phyloP scores from a whole-genome alignment of 2,797 vertebrate species.

The Ataeniobius toweri region DNA sequence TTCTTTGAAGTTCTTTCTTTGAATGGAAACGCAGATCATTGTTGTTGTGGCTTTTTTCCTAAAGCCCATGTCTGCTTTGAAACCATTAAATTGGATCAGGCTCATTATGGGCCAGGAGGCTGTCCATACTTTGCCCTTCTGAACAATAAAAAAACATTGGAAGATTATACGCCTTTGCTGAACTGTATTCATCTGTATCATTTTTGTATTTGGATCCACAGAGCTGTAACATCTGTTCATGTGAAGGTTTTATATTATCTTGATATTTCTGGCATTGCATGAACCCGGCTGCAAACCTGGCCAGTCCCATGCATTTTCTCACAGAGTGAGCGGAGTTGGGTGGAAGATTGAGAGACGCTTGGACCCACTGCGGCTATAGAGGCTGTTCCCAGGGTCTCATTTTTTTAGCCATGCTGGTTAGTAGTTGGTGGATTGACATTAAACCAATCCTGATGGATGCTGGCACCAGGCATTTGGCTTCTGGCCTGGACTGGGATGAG shows the following conservation, averaged over 20 bases:
- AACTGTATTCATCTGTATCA: slow-evolving; percentile 35
- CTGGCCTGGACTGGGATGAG: slow-evolving; percentile 12
- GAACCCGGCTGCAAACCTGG: neutral
- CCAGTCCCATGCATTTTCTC: neutral
- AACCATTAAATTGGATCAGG: slow-evolving; percentile 43
- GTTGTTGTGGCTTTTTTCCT: slow-evolving; percentile 53
- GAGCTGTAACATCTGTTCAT: slow-evolving; percentile 10
- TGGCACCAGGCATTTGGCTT: slow-evolving; percentile 51
- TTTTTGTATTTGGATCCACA: slow-evolving; percentile 13
- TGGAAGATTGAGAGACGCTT: slow-evolving; percentile 37
- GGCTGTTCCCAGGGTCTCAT: slow-evolving; percentile 55
- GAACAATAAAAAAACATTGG: slow-evolving; percentile 23
- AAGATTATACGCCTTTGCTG: slow-evolving; percentile 28
- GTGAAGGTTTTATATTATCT: slow-evolving; percentile 7
- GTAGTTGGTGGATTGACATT: slow-evolving; percentile 48
- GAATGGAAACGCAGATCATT: slow-evolving; percentile 54
- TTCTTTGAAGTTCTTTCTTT: slow-evolving; percentile 70
- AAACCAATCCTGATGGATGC: slow-evolving; percentile 62
- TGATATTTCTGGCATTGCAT: slow-evolving; percentile 12
- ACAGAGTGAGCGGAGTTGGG: neutral
- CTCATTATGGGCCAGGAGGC: slow-evolving; percentile 42
- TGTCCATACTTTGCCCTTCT: slow-evolving; percentile 23
- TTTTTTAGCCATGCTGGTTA: slow-evolving; percentile 59
- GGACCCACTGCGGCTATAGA: slow-evolving; percentile 34
- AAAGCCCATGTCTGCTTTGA: slow-evolving; percentile 58